These are phyloP conservation scores for Trichonephila clavata DNA, from an alignment of 1,140 invertebrate genomes.

Conservation along the genomic window DNA sequence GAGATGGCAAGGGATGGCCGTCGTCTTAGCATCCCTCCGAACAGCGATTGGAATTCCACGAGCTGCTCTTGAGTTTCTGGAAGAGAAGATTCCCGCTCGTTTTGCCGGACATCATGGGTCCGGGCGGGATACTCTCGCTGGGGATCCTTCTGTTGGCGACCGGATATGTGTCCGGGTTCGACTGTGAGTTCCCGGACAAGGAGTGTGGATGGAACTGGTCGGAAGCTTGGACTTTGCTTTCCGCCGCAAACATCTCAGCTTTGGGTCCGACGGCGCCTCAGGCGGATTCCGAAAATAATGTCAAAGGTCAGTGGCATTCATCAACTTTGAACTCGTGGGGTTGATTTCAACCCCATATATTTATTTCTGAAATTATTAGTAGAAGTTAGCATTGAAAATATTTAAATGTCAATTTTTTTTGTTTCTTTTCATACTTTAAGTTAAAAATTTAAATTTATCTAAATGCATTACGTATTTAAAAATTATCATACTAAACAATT, in stretches of 20 bases:
- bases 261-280: constrained; percentile 62
- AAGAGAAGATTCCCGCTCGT: neutral
- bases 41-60: neutral
- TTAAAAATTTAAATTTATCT: neutral
- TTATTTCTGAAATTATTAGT: neutral
- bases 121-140: neutral
- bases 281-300: constrained; percentile 63
- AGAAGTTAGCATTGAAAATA: neutral
- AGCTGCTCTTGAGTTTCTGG: neutral
- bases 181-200: constrained; percentile 60
- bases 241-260: constrained; percentile 49
- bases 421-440: neutral
- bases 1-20: constrained; percentile 43
- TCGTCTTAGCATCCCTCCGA: neutral
- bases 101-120: neutral
- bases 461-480: no score
- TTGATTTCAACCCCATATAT: neutral
- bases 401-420: neutral
- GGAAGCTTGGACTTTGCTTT: constrained; percentile 54
- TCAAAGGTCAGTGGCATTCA: constrained; percentile 64
- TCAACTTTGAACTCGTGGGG: neutral
- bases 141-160: neutral
- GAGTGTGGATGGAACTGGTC: constrained; percentile 69
- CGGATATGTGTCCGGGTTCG: constrained; percentile 17
- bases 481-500: no score